Evolutionary conservation across 2,113 vertebrate species (phyloP), one percentile per base, ranked within the genome.

Genomic region (Megaleporinus macrocephalus): DNA sequence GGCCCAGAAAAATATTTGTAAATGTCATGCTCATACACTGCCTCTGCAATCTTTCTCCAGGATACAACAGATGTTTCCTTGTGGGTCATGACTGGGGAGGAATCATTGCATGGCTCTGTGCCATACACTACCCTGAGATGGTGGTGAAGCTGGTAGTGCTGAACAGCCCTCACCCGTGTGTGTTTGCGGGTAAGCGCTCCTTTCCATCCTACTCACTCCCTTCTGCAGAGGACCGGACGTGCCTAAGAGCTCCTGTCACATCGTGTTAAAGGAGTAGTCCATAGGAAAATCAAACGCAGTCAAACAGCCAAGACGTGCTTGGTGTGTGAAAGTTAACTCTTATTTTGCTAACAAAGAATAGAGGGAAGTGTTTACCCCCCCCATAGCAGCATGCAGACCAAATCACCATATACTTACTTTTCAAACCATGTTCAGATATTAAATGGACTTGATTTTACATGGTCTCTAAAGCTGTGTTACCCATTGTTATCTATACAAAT

Each of bases 31-130:
- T 79, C 59, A 72, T 29, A 55, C 65, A 16, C 47, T 65, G 41
- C 75, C 51, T 88, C 53, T 53, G 78, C 84, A 55, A 63, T 79
- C 68, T 78, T 80, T 86, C 87, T 86, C 70, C 87, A 99, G 98
- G 98, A 53, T 99, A 99, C 89, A 98, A 95, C 93, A 96, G 97
- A 90, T 99, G 98, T 89, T 96, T 96, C 89, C 92, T 99, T 63
- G 94, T 98, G 86, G 98, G 98, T 80, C 98, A 99, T 4, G 97
- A 98, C 93, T 98, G 97, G 97, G 98, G 98, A 16, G 98, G 98
- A 86, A 96, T 96, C 90, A 92, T 99, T 2, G 97, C 98, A 27
- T 99, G 98, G 98, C 93, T 98, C 63, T 96, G 96, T 80, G 96
- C 98, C 63, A 96, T 99, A 82, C 96, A 97, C 88, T 98, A 98